Base-by-base conservation (phyloP, 2,888 invertebrate genomes). In the Sphaeridia pumilis region DNA sequence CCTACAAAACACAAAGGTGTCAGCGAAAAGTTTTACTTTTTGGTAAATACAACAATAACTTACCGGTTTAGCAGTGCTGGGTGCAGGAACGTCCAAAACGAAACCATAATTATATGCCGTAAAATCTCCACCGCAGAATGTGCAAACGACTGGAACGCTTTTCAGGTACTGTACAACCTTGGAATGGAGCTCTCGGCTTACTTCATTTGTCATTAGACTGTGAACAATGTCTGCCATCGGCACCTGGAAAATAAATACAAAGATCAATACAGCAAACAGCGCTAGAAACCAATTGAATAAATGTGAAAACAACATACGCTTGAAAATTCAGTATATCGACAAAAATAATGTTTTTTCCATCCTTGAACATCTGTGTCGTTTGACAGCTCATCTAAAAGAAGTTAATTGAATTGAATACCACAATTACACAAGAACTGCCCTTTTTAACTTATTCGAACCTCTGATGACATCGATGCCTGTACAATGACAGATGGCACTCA, bases 91-190 rank as follows among this genome's bases (percentile, higher is more conserved):
- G 12, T 7, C 17, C 5, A 56, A 43, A 3, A 25, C 27, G 41
- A 63, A 60, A 2, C 65, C 65, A 42, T 55, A 65, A 7, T 54
- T 17, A 35, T 59, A 63, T 7, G 57, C 38, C 2, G 55, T 42
- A 4, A 57, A 49, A 1, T 52, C 52, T 3, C 63, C 65, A 0
- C 61, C 63, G 52, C 61, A 61, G 25, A 48, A 54, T 25, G 52
- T 53, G 31, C 65, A 65, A 1, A 25, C 49, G 28, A 60, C 36
- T 10, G 47, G 31, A 20, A 52, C 46, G 0, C 58, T 55, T 45
- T 63, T 61, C n/a, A 58, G 48, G 49, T 60, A 61, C 45, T 60
- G 58, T 4, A 60, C 63, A 14, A 60, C 61, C 45, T 59, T 59
- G 36, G 60, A 49, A 52, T 65, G 65, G 10, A 65, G 52, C 10